phyloP scores from a whole-genome alignment of 2,888 invertebrate genomes.

The Diarsia dahlii region DNA sequence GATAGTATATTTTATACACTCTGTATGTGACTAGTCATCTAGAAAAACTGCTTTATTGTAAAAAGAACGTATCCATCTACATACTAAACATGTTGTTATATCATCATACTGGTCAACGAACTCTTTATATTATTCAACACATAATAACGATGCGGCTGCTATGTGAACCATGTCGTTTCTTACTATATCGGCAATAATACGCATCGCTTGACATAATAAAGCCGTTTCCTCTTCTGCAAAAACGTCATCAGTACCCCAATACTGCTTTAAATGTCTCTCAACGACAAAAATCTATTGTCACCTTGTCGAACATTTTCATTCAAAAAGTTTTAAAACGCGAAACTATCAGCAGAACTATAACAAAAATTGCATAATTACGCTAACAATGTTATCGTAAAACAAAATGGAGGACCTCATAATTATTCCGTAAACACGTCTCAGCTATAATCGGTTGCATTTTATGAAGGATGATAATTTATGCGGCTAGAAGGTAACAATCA shows the following conservation, averaged over 20 bases:
- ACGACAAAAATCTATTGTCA: neutral
- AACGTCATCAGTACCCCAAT: slow-evolving; percentile 8
- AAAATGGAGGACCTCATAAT: slow-evolving; percentile 48
- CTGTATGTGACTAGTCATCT: neutral
- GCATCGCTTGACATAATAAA: slow-evolving; percentile 1
- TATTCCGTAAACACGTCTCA: slow-evolving; percentile 39
- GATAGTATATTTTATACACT: neutral
- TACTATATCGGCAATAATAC: slow-evolving; percentile 22
- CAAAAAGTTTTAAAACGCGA: neutral
- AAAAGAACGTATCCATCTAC: neutral
- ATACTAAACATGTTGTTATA: neutral
- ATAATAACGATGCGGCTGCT: slow-evolving; percentile 23
- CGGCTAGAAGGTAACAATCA: slow-evolving; percentile 51
- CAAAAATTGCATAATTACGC: slow-evolving; percentile 43
- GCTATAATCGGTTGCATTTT: slow-evolving; percentile 54
- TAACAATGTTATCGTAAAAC: slow-evolving; percentile 70
- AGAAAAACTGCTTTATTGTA: neutral
- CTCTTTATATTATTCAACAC: slow-evolving; percentile 46
- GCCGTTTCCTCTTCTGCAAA: neutral
- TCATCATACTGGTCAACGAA: slow-evolving; percentile 34
- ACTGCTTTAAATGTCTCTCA: slow-evolving; percentile 4
- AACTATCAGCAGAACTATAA: slow-evolving; percentile 14
- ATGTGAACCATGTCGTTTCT: slow-evolving; percentile 29
- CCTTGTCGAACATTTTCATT: neutral
- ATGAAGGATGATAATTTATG: slow-evolving; percentile 59